phyloP scores from a whole-genome alignment of 2,888 invertebrate species.

The Nasonia oneida region DNA sequence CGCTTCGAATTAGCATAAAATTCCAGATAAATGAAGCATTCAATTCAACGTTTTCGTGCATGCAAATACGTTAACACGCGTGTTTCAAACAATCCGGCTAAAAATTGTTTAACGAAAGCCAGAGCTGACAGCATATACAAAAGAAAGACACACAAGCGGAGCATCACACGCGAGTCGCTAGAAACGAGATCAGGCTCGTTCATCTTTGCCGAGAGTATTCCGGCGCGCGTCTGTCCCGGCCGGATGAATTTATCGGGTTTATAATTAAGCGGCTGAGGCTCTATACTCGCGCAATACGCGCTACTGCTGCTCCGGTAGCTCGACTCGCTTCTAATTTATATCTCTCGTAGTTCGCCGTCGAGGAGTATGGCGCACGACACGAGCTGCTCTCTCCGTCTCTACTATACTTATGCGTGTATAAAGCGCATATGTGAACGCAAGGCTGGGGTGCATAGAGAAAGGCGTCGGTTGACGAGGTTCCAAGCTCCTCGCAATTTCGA shows the following conservation, averaged over 20 bases:
- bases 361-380: neutral
- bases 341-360: conserved; percentile 58
- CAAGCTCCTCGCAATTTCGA: neutral
- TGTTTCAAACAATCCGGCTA: neutral
- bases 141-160: neutral
- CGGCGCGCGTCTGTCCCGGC: conserved; percentile 29
- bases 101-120: neutral
- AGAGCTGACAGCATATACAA: neutral
- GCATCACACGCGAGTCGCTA: neutral
- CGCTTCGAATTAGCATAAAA: neutral
- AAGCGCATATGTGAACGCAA: neutral
- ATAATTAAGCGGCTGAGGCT: conserved; percentile 73
- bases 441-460: neutral
- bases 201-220: conserved; percentile 20
- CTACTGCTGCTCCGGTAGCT: conserved; percentile 64
- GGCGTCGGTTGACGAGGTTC: neutral
- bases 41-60: too few relatives aligned
- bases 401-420: neutral
- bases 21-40: too few relatives aligned
- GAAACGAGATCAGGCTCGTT: conserved; percentile 28
- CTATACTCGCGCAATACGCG: conserved; percentile 60
- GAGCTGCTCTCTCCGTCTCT: neutral
- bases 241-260: conserved; percentile 77
- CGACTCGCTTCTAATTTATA: conserved; percentile 73
- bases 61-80: too few relatives aligned